Evolutionary conservation across 2,888 invertebrate genomes (phyloP).

Genomic region (Epirrita christyi): DNA sequence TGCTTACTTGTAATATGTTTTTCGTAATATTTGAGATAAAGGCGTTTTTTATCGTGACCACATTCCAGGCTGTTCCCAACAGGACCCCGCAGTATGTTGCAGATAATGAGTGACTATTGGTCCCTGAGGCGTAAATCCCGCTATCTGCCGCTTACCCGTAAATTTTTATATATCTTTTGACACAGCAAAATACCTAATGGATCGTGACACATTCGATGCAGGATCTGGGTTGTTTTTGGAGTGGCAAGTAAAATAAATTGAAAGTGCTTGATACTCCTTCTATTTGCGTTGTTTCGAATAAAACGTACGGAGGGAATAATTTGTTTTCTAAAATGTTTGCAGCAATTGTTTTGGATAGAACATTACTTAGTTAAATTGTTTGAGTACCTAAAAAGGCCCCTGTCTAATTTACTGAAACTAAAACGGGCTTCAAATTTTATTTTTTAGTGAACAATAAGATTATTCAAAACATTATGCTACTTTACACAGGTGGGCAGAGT

Average conservation of each 20-base stretch:
- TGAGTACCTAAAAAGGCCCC: not conserved
- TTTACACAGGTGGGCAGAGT: too few relatives aligned
- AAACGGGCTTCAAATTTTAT: too few relatives aligned
- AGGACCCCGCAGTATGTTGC: conserved; percentile 35
- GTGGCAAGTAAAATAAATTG: conserved; percentile 25
- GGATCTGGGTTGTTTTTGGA: conserved; percentile 22
- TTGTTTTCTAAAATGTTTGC: not conserved
- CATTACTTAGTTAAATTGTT: not conserved
- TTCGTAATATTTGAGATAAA: conserved; percentile 13
- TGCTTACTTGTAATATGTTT: not conserved
- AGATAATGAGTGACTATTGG: conserved; percentile 51
- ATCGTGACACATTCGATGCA: conserved; percentile 31
- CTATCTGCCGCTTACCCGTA: conserved; percentile 35
- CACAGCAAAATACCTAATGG: conserved; percentile 36
- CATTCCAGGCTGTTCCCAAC: conserved; percentile 16
- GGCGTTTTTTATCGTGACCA: conserved; percentile 10
- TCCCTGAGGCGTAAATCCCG: conserved; percentile 46
- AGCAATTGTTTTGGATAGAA: too few relatives aligned
- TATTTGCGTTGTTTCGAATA: conserved; percentile 6
- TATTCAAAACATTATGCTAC: too few relatives aligned
- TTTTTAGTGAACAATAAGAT: too few relatives aligned
- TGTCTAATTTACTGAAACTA: too few relatives aligned
- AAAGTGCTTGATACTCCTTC: conserved; percentile 26
- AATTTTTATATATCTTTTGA: conserved; percentile 38
- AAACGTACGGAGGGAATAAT: too few relatives aligned